phyloP scores from a whole-genome alignment of 2,888 invertebrate genomes.

The Cryptops parisi region DNA sequence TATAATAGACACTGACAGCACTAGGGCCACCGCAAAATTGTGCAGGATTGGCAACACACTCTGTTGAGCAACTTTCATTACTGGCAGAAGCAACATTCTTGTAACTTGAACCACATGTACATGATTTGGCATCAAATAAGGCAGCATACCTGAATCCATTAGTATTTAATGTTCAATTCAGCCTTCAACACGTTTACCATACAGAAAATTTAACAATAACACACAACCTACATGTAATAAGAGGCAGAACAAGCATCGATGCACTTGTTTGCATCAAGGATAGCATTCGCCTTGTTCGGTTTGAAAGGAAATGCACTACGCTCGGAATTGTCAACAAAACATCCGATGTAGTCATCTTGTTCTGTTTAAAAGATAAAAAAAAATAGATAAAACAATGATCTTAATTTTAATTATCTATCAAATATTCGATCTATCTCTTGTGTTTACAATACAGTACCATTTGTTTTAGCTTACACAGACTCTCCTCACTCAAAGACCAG shows the following conservation, averaged over 20 bases:
- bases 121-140: slow-evolving; percentile 33
- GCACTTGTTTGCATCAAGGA: slow-evolving; percentile 11
- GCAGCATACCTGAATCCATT: slow-evolving; percentile 34
- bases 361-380: slow-evolving; percentile 14
- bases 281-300: slow-evolving; percentile 7
- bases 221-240: slow-evolving; percentile 15
- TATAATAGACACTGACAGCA: slow-evolving; percentile 52
- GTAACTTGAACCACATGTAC: slow-evolving; percentile 38
- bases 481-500: no score
- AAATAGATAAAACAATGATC: no score
- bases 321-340: slow-evolving; percentile 11
- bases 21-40: slow-evolving; percentile 52
- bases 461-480: no score
- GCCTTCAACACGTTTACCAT: not conserved
- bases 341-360: slow-evolving; percentile 15
- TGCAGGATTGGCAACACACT: slow-evolving; percentile 44
- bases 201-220: not conserved
- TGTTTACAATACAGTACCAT: no score
- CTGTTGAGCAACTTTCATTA: slow-evolving; percentile 21
- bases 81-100: slow-evolving; percentile 27
- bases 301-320: slow-evolving; percentile 9
- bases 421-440: no score
- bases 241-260: slow-evolving; percentile 14
- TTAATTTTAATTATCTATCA: no score
- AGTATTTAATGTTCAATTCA: not conserved